Evolutionary conservation across 2,113 vertebrate genomes (phyloP).

Genomic region (Tragelaphus scriptus): DNA sequence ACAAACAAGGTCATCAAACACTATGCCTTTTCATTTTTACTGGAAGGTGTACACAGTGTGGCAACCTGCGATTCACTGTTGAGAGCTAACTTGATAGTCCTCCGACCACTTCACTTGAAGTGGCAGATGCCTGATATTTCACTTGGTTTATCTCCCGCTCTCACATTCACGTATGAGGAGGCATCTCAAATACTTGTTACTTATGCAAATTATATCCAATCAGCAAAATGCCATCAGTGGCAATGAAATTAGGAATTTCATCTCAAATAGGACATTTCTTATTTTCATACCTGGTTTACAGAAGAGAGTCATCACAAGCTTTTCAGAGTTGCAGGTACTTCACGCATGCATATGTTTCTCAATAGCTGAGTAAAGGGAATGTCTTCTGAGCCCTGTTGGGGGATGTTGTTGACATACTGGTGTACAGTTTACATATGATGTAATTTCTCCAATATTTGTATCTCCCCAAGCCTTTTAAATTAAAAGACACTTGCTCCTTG

Average conservation of each 20-base stretch:
- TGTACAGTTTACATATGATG: background rate
- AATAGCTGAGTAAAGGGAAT: background rate
- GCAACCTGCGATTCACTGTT: background rate
- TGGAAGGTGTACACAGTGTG: background rate
- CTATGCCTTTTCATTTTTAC: background rate
- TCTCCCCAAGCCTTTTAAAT: background rate
- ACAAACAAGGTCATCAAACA: background rate
- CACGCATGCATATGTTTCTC: background rate
- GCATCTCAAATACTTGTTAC: background rate
- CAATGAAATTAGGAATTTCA: background rate
- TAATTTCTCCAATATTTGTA: background rate
- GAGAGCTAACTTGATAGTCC: background rate
- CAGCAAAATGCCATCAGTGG: background rate
- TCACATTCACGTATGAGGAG: background rate
- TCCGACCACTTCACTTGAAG: background rate
- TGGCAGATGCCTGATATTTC: background rate
- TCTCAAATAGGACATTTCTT: background rate
- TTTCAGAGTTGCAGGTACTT: background rate
- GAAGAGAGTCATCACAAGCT: background rate
- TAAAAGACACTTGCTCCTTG: background rate
- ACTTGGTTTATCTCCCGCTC: background rate
- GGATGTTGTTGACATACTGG: background rate
- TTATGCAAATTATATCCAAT: background rate
- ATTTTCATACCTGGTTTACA: background rate
- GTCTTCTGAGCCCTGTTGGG: background rate